Percentiles rank a stretch among this genome's conserved stretches.
Evolutionary conservation across 2,888 invertebrate species (phyloP).

Genomic region (Falcaria lacertinaria): DNA sequence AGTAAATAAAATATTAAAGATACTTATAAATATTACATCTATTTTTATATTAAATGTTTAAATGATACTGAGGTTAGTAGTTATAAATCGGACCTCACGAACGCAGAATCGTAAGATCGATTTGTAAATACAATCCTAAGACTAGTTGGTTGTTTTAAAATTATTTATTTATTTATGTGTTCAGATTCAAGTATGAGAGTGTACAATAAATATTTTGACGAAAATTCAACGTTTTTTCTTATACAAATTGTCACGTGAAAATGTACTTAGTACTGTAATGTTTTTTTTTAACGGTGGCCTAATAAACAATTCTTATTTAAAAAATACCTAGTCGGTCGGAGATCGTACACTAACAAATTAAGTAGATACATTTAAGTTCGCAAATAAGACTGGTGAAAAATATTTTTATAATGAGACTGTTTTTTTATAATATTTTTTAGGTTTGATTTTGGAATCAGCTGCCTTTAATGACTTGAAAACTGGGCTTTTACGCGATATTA

Average conservation of each 20-base stretch:
- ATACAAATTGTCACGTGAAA: no score
- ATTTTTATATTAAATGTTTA: no score
- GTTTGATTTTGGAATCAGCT: no score
- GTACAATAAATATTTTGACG: slow-evolving; percentile 26
- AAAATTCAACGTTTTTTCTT: slow-evolving; percentile 27
- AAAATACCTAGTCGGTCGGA: slow-evolving; percentile 36
- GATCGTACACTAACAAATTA: slow-evolving; percentile 36
- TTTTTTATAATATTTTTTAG: no score
- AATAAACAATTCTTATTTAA: slow-evolving; percentile 4
- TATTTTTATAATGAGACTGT: no score
- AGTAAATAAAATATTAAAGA: no score
- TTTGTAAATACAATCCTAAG: slow-evolving; percentile 33
- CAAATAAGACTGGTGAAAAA: slow-evolving; percentile 10
- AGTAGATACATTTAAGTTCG: slow-evolving; percentile 4
- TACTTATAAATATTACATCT: no score
- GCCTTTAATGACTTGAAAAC: no score
- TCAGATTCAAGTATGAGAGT: slow-evolving; percentile 30
- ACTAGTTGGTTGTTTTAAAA: slow-evolving; percentile 39
- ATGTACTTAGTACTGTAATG: no score
- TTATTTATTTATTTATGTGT: slow-evolving; percentile 22
- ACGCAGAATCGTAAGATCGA: neutral
- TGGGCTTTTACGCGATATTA: no score
- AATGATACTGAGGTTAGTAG: no score
- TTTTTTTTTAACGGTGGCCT: neutral
- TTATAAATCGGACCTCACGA: no score